Base-by-base conservation (phyloP, 2,888 invertebrate species). In the Drosophila nr. medialis region DNA sequence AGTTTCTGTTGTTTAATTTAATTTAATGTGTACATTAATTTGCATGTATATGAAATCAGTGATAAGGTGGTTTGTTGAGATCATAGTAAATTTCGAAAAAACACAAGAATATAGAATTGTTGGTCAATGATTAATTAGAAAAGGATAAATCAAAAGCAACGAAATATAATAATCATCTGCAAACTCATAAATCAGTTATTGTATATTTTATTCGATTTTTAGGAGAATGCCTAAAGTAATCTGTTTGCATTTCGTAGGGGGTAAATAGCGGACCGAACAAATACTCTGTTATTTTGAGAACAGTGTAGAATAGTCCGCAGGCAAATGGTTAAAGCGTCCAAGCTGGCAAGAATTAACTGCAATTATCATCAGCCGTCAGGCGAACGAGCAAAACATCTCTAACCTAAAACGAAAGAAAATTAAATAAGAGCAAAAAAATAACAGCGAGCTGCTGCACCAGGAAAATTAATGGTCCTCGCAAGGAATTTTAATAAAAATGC, bases 401-500 rank as follows among this genome's bases (percentile, higher is more conserved):
- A 58, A 54, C 61, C 64, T 45, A 32, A 70, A 62, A 64, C 30
- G 59, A 67, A 34, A 36, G 53, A 36, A 36, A 62, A 50, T 30
- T 24, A 58, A 27, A 56, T 4, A 55, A 40, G 32, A 55, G 45
- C 51, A 48, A 66, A 67, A 50, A 53, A 38, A 56, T 4, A 15
- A 55, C n/a, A 29, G 49, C 40, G 32, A 38, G 68, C 53, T 70
- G 76, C 66, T 64, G 70, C 30, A 75, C 70, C 82, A 84, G 88
- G 87, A 89, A 90, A 87, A 87, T 90, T 87, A 87, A 90, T 90
- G 90, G 86, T 89, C 55, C 80, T 75, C 64, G 72, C 75, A 77
- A 84, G 87, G 90, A 87, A 87, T 87, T 87, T 87, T 87, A 90
- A 90, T 87, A 90, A 87, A 87, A 87, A 90, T 87, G 75, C 90